These are phyloP conservation scores for Burhinus oedicnemus DNA, from an alignment of 2,113 vertebrate species.

Conservation along the genomic window DNA sequence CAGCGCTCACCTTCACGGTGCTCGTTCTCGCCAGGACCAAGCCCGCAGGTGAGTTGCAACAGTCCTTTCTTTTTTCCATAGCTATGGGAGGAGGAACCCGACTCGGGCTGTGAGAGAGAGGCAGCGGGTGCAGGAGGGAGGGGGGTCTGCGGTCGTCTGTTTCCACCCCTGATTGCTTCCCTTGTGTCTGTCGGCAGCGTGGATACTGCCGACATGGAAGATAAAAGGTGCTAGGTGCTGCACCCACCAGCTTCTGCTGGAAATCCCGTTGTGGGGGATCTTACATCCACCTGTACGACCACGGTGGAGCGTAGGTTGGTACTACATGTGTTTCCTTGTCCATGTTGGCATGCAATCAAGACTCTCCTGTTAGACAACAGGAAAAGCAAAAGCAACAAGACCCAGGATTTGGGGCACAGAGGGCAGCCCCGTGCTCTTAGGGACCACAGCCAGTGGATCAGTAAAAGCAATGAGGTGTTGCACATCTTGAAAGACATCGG, in stretches of 20 bases:
- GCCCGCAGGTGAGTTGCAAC: neutral
- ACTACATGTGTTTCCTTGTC: neutral
- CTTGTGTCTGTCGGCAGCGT: no score
- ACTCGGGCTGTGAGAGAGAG: fast-evolving
- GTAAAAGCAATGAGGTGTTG: neutral
- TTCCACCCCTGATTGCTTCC: neutral
- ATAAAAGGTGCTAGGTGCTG: neutral
- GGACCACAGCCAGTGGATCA: neutral
- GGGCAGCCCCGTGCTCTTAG: neutral
- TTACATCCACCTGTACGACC: neutral
- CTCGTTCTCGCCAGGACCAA: neutral
- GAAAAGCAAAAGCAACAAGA: neutral
- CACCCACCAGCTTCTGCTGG: neutral
- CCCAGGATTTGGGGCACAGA: neutral
- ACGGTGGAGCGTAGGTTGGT: neutral
- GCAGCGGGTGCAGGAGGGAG: neutral
- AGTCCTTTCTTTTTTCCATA: neutral
- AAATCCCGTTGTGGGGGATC: neutral
- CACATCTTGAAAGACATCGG: neutral
- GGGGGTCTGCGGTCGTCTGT: neutral
- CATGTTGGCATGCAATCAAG: neutral
- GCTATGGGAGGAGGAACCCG: neutral
- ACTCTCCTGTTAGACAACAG: neutral
- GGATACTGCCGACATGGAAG: fast-evolving
- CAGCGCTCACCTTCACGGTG: neutral